Base-by-base conservation (phyloP, 2,113 vertebrate genomes). In the Sisor rabdophorus region DNA sequence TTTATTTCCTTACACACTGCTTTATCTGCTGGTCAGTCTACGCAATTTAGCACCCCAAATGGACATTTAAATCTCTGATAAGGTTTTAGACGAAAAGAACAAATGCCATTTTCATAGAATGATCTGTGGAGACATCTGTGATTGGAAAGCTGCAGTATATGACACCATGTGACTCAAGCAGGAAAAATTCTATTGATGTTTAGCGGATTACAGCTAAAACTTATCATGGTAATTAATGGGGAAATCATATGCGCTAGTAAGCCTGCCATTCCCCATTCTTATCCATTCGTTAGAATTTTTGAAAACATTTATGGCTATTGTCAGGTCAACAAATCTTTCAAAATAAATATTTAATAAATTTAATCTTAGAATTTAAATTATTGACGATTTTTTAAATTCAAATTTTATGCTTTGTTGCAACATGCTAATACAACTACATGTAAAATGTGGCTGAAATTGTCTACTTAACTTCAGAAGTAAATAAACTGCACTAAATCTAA, bases 91-190 rank as follows among this genome's bases (percentile, higher is more conserved):
- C 20, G 47, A 9, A 30, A n/a, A n/a, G 36, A 58, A 61, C 48
- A 60, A 75, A 75, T 78, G 65, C 61, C 22, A 75, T 75, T 75
- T 81, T 60, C 52, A 60, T 59, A 71, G 59, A 22, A 60, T 48
- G 71, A 75, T 56, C 64, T 71, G 32, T 32, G 52, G 16, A 71
- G 44, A 60, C 76, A 26, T 58, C 54, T 26, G 24, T 69, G 75
- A 53, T 19, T n/a, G 58, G 59, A 78, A 22, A 56, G 12, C 12
- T 64, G 52, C 15, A 22, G 48, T n/a, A n/a, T 63, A 53, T 17
- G 55, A 15, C 20, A 71, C 19, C 16, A 55, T 30, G 30, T 50
- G 11, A 59, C 40, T 59, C 13, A 48, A 36, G 60, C 60, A 75
- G 13, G 28, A 13, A 17, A n/a, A 55, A 65, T 65, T 48, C 54